Base-by-base conservation (phyloP, 2,888 invertebrate species). In the Pinctada fucata region DNA sequence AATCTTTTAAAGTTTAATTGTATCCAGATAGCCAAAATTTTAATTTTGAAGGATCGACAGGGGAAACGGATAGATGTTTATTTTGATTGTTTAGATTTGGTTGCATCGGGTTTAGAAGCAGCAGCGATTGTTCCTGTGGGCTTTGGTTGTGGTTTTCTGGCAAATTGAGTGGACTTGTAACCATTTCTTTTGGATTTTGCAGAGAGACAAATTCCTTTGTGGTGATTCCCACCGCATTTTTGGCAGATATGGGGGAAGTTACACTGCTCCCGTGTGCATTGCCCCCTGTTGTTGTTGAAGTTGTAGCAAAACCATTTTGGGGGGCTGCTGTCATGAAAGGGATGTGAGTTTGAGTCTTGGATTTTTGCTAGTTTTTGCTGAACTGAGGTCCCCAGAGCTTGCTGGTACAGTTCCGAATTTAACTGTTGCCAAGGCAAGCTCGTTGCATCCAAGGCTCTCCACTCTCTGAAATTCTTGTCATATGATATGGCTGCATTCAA, bases 171-270 rank as follows among this genome's bases (percentile, higher is more conserved):
- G 5, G 58, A 52, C 10, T 52, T 52, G 5, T 52, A 10, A 8
- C 10, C 6, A 52, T 52, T 52, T 52, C 10, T 52, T 5, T 52
- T 52, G 5, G 58, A 8, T 10, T 52, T 52, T 5, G 10, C 5
- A 8, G 5, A 1, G 58, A 13, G 0, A 1, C 58, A 58, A 6
- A 1, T 1, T 1, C 1, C 1, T 10, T 1, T 0, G 1, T 0
- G 58, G 58, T 58, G 58, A 0, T 1, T 58, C 1, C 6, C 58
- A 0, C 58, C 13, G 58, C 58, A 58, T 13, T 58, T 58, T 58
- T 58, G 58, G 1, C 58, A 58, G 1, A 1, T 13, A 1, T 58
- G 6, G 6, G 58, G 1, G 58, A 1, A 58, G n/a, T n/a, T n/a
- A n/a, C n/a, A n/a, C n/a, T n/a, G n/a, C n/a, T n/a, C n/a, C n/a